phyloP scores from a whole-genome alignment of 2,113 vertebrate genomes.

The Notarius lentiginosus region DNA sequence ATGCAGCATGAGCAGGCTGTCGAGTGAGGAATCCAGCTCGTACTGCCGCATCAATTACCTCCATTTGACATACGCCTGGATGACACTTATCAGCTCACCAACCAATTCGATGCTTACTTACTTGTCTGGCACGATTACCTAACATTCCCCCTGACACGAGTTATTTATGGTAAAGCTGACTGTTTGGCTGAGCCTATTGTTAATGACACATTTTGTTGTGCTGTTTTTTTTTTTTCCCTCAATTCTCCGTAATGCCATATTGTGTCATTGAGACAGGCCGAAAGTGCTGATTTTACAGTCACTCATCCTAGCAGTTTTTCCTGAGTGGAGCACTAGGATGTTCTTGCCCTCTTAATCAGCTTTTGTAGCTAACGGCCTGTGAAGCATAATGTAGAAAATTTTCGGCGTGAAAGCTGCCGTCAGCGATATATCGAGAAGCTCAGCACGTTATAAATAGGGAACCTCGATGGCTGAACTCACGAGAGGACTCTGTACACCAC shows the following conservation, averaged over 20 bases:
- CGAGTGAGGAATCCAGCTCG: constrained; percentile 12
- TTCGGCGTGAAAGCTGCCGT: constrained; percentile 19
- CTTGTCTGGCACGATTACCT: constrained; percentile 17
- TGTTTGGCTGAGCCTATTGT: background rate
- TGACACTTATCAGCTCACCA: constrained; percentile 15
- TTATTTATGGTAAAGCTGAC: constrained; percentile 18
- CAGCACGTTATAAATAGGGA: constrained; percentile 4
- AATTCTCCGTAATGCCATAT: background rate
- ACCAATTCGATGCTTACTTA: constrained; percentile 34
- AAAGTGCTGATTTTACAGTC: constrained; percentile 27
- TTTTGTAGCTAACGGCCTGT: constrained; percentile 36
- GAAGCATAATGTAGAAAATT: constrained; percentile 36
- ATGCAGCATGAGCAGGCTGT: constrained; percentile 6
- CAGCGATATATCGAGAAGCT: background rate
- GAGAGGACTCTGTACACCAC: background rate
- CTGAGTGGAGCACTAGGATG: background rate
- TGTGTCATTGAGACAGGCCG: background rate
- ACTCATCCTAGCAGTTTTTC: constrained; percentile 2
- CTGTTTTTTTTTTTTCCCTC: background rate
- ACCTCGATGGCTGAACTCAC: background rate
- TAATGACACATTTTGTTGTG: constrained; percentile 20
- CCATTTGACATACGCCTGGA: constrained; percentile 29
- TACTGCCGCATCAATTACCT: constrained; percentile 21
- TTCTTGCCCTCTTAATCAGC: constrained; percentile 42
- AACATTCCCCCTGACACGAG: constrained; percentile 6